These are phyloP conservation scores for Pterobdella sp. DNA, from an alignment of 2,888 invertebrate species.

Conservation along the genomic window DNA sequence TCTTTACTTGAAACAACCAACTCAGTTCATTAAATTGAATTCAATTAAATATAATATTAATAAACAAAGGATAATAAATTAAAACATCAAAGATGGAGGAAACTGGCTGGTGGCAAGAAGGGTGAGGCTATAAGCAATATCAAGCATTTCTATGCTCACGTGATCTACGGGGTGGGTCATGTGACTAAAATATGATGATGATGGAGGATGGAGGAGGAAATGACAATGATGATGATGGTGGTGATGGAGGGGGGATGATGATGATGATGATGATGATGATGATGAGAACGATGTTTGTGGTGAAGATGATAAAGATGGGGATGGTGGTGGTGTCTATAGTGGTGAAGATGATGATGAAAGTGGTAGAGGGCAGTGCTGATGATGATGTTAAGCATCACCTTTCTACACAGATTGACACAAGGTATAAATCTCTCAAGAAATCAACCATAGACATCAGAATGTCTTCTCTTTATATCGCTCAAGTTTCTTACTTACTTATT, in stretches of 20 bases:
- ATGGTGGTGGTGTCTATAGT: too few relatives aligned
- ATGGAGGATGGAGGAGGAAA: too few relatives aligned
- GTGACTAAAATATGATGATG: too few relatives aligned
- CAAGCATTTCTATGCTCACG: conserved; percentile 6
- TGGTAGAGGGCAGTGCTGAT: too few relatives aligned
- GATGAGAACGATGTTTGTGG: too few relatives aligned
- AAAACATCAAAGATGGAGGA: conserved; percentile 15
- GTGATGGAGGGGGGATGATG: too few relatives aligned
- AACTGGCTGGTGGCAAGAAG: neutral
- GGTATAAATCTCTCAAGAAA: neutral
- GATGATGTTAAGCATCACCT: neutral
- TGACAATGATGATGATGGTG: too few relatives aligned
- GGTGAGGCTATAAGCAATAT: neutral
- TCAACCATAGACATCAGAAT: neutral
- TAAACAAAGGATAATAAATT: neutral
- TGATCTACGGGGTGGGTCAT: neutral
- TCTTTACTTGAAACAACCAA: too few relatives aligned
- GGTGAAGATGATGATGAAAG: too few relatives aligned
- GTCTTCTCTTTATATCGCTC: neutral
- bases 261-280: too few relatives aligned
- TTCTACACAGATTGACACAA: neutral
- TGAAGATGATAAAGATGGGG: too few relatives aligned
- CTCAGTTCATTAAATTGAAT: too few relatives aligned
- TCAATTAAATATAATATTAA: neutral
- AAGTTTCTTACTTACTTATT: neutral